Conservation (phyloP, 2,888 invertebrate genomes). For the Latheticus oryzae region DNA sequence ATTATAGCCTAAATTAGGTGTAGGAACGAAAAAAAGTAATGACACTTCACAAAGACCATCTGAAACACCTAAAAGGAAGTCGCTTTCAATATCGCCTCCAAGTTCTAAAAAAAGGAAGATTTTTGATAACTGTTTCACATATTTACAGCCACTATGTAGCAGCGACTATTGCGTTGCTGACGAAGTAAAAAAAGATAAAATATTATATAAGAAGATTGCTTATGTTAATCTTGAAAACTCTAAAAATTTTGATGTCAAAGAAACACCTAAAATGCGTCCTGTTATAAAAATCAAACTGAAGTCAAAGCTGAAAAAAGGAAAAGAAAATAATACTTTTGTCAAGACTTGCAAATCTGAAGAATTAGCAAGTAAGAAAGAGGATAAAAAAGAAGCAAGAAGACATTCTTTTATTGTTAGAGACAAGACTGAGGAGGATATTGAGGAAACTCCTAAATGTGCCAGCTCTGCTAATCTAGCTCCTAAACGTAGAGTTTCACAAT, state of each 20-base stretch:
- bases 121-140: constrained; percentile 26
- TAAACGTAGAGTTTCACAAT: constrained; percentile 25
- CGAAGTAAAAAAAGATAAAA: constrained; percentile 8
- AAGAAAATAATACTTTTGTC: constrained; percentile 1
- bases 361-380: background rate
- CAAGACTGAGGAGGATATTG: background rate
- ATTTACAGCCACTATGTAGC: constrained; percentile 28
- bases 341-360: constrained; percentile 9
- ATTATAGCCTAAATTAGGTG: constrained; percentile 14
- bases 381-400: constrained; percentile 1
- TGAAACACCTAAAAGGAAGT: constrained; percentile 31
- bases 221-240: constrained; percentile 26
- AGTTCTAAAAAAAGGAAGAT: constrained; percentile 26
- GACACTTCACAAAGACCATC: constrained; percentile 8
- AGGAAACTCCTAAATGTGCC: constrained; percentile 29
- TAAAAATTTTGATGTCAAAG: constrained; percentile 9
- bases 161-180: constrained; percentile 8
- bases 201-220: constrained; percentile 17
- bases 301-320: constrained; percentile 7
- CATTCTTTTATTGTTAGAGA: constrained; percentile 1
- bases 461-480: constrained; percentile 14
- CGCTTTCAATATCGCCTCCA: constrained; percentile 15
- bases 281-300: constrained; percentile 32
- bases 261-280: constrained; percentile 27
- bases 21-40: background rate